Conservation (phyloP, 2,113 vertebrate genomes). For the Anguilla japonica region DNA sequence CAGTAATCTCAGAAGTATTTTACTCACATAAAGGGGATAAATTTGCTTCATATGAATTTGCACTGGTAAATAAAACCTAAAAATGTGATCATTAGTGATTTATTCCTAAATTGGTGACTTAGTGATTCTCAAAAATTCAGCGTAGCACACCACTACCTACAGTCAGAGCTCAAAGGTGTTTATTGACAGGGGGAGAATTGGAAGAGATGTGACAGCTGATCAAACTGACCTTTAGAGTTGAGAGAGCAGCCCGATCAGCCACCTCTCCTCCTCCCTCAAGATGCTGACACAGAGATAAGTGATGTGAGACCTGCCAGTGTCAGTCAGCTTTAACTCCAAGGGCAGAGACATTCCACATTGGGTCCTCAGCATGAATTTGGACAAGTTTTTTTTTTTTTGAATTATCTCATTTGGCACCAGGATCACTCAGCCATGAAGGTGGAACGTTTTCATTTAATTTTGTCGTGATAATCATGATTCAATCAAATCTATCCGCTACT, state of each 20-base stretch:
- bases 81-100: neutral
- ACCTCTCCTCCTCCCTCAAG: neutral
- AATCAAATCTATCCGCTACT: too few relatives aligned
- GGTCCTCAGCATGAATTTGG: neutral
- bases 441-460: neutral
- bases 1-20: neutral
- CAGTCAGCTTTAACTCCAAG: constrained; percentile 24
- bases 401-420: neutral
- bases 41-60: too few relatives aligned
- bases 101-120: neutral
- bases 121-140: neutral
- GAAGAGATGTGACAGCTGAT: constrained; percentile 28
- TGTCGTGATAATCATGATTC: too few relatives aligned
- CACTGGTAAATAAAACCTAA: too few relatives aligned
- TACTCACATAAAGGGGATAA: neutral
- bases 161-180: neutral
- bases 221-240: constrained; percentile 34
- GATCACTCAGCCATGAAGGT: neutral
- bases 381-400: neutral
- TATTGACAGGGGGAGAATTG: neutral
- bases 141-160: neutral
- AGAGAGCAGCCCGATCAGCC: constrained; percentile 30
- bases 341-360: constrained; percentile 8
- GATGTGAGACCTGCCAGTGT: constrained; percentile 7
- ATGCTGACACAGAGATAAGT: constrained; percentile 33